Percentiles rank a stretch among this genome's conserved stretches.
Conservation (phyloP, 2,797 vertebrate genomes). For the Euthynnus affinis region DNA sequence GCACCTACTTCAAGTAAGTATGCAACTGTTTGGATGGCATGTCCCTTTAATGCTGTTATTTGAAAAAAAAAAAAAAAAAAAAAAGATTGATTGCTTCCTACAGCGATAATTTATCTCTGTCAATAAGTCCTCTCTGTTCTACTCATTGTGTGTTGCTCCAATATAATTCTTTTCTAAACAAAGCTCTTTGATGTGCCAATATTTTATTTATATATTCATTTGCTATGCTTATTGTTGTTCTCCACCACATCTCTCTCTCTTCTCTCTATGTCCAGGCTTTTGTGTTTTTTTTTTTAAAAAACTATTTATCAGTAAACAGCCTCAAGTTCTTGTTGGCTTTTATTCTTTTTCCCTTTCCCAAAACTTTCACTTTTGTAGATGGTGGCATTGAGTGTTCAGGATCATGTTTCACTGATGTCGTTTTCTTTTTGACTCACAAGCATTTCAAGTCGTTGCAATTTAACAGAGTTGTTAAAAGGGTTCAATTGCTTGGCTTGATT, state of each 20-base stretch:
- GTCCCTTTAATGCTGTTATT: constrained; percentile 6
- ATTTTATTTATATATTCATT: constrained; percentile 72
- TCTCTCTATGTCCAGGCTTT: constrained; percentile 28
- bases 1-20: not conserved
- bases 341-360: constrained; percentile 37
- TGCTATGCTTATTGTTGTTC: constrained; percentile 53
- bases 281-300: too few relatives aligned
- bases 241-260: not conserved
- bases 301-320: constrained; percentile 61
- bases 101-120: constrained; percentile 20
- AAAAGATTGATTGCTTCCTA: not conserved
- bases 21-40: not conserved
- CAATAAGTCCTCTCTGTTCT: constrained; percentile 22
- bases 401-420: constrained; percentile 67
- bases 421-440: constrained; percentile 57
- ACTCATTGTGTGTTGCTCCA: constrained; percentile 30
- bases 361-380: constrained; percentile 43
- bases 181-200: constrained; percentile 65
- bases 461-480: not conserved
- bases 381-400: constrained; percentile 42
- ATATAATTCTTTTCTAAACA: constrained; percentile 31
- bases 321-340: constrained; percentile 68
- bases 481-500: constrained; percentile 21
- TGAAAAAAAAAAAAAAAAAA: not conserved
- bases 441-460: constrained; percentile 46